These are phyloP conservation scores for Eugnorisma glareosa DNA, from an alignment of 2,888 invertebrate genomes.

Conservation along the genomic window DNA sequence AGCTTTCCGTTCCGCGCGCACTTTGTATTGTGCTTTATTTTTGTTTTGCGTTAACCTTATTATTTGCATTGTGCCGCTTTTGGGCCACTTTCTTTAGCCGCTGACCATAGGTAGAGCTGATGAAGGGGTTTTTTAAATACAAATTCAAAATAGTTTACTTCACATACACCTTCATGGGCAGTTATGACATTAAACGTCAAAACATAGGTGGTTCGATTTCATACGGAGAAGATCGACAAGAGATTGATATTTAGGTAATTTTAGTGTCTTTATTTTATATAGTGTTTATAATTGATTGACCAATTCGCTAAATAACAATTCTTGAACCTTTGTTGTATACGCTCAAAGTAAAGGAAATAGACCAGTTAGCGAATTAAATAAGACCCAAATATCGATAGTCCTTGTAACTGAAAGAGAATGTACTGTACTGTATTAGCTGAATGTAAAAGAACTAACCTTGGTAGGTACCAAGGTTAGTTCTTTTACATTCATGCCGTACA, in stretches of 20 bases:
- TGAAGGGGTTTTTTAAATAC: background rate
- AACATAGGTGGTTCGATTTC: too few species aligned
- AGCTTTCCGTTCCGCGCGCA: conserved; percentile 38
- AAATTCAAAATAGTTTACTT: background rate
- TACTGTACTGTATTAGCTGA: conserved; percentile 18
- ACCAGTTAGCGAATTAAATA: background rate
- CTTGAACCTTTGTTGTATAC: background rate
- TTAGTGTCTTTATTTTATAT: background rate
- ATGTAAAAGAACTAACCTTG: conserved; percentile 34
- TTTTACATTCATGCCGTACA: too few species aligned
- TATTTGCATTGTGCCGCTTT: conserved; percentile 25
- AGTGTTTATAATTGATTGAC: background rate
- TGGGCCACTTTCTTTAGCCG: background rate
- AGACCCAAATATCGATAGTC: background rate
- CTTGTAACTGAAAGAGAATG: conserved; percentile 48
- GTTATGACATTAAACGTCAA: background rate
- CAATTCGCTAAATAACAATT: background rate
- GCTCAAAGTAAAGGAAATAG: background rate
- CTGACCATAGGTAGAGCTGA: background rate
- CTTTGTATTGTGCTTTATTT: conserved; percentile 26
- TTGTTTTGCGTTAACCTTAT: conserved; percentile 37
- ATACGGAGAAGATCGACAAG: too few species aligned
- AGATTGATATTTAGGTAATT: too few species aligned
- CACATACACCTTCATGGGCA: background rate
- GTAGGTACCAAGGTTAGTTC: too few species aligned